A percentile compares a stretch with the other conserved stretches of the same genome.
Conservation (phyloP, 1,140 invertebrate species). For the Andrena cerasifolii region DNA sequence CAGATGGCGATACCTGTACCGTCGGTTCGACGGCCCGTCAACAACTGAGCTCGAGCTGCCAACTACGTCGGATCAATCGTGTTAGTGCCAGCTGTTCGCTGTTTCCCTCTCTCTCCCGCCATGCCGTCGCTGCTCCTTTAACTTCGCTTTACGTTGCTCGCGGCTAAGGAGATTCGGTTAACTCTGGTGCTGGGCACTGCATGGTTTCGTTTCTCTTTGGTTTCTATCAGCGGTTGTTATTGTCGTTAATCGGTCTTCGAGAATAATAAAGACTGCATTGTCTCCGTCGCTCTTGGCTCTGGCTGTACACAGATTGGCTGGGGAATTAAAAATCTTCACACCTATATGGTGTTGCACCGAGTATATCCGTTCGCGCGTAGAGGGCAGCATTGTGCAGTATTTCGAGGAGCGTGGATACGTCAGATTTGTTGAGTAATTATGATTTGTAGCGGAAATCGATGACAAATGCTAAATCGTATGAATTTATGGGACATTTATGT, state of each 20-base stretch:
- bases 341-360: no score
- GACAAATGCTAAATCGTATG: no score
- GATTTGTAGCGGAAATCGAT: no score
- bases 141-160: background rate
- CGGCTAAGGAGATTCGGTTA: background rate
- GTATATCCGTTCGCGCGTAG: no score
- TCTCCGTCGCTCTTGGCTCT: background rate
- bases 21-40: conserved; percentile 21
- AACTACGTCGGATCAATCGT: conserved; percentile 46
- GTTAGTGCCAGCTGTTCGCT: conserved; percentile 44
- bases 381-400: background rate
- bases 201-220: background rate
- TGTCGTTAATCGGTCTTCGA: background rate
- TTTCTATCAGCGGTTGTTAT: background rate
- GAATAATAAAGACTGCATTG: background rate
- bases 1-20: conserved; percentile 53
- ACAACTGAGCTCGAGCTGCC: conserved; percentile 48
- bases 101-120: conserved; percentile 1
- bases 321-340: background rate
- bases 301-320: background rate
- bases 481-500: no score
- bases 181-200: background rate
- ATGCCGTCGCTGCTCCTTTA: background rate
- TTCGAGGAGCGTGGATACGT: conserved; percentile 2
- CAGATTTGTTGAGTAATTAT: background rate